phyloP scores from a whole-genome alignment of 2,888 invertebrate species.

The Cylloceria caligata region DNA sequence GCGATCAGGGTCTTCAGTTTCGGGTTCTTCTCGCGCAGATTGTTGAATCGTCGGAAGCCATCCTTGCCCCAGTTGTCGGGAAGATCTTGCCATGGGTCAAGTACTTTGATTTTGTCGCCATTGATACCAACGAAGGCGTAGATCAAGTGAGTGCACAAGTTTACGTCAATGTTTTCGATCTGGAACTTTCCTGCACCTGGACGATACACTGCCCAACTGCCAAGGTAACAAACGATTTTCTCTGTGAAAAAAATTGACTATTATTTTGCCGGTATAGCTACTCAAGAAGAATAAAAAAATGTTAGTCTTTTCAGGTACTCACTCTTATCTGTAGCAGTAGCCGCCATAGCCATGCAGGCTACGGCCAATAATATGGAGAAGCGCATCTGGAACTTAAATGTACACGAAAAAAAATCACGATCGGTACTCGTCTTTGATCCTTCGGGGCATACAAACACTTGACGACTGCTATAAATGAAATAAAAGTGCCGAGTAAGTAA shows the following conservation, averaged over 20 bases:
- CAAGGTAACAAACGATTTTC: conserved; percentile 90
- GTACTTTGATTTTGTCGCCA: conserved; percentile 85
- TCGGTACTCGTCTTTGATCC: not conserved
- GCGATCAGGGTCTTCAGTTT: conserved; percentile 87
- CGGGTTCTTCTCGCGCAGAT: conserved; percentile 86
- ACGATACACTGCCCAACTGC: conserved; percentile 91
- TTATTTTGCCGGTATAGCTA: not conserved
- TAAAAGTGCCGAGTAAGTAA: not conserved
- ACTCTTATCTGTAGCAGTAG: conserved; percentile 58
- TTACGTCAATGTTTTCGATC: conserved; percentile 88
- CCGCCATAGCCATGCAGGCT: conserved; percentile 60
- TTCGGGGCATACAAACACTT: not conserved
- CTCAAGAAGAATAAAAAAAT: no score
- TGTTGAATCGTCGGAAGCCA: conserved; percentile 86
- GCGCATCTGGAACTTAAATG: conserved; percentile 70
- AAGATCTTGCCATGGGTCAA: conserved; percentile 88
- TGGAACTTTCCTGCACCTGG: conserved; percentile 88
- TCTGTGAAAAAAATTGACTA: conserved; percentile 83
- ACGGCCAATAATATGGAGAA: conserved; percentile 54
- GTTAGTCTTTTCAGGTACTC: conserved; percentile 59
- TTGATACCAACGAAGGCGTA: conserved; percentile 90
- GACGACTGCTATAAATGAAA: not conserved
- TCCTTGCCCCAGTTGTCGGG: conserved; percentile 85
- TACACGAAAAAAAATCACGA: not conserved
- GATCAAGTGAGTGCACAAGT: conserved; percentile 91